These are phyloP conservation scores for Cordilura impudica DNA, from an alignment of 2,888 invertebrate genomes.

Conservation along the genomic window DNA sequence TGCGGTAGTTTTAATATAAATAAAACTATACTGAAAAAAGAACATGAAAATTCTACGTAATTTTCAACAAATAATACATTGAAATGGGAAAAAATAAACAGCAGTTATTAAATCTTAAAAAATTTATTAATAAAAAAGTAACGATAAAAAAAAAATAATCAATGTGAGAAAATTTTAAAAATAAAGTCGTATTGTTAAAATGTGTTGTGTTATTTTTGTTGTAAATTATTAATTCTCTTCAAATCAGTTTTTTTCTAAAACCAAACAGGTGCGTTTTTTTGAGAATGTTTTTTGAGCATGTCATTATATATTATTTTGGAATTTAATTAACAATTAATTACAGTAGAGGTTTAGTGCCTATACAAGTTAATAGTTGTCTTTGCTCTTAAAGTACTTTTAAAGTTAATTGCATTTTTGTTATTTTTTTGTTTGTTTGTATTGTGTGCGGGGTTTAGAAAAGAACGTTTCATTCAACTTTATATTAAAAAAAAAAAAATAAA, in stretches of 20 bases:
- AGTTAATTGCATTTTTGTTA: constrained; percentile 27
- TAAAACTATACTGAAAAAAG: not conserved
- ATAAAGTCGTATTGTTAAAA: not conserved
- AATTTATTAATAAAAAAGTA: not conserved
- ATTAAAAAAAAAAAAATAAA: not conserved
- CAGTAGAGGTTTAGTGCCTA: not conserved
- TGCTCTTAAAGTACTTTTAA: constrained; percentile 8
- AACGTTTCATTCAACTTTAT: not conserved
- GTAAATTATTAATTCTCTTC: not conserved
- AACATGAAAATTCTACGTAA: not conserved
- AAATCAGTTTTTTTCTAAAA: not conserved
- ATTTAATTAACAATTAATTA: constrained; percentile 56
- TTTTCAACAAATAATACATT: not conserved
- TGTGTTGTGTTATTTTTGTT: not conserved
- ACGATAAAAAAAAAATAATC: not conserved
- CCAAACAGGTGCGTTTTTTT: constrained; percentile 46
- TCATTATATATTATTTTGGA: constrained; percentile 29
- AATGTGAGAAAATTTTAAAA: not conserved
- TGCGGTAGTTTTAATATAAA: not conserved
- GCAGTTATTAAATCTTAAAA: not conserved
- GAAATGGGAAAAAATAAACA: not conserved
- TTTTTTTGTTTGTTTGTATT: no score
- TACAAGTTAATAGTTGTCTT: constrained; percentile 1
- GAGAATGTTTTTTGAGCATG: constrained; percentile 11
- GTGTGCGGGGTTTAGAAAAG: constrained; percentile 11